Evolutionary conservation across 2,888 invertebrate species (phyloP).

Genomic region (Allolobophora icterica): DNA sequence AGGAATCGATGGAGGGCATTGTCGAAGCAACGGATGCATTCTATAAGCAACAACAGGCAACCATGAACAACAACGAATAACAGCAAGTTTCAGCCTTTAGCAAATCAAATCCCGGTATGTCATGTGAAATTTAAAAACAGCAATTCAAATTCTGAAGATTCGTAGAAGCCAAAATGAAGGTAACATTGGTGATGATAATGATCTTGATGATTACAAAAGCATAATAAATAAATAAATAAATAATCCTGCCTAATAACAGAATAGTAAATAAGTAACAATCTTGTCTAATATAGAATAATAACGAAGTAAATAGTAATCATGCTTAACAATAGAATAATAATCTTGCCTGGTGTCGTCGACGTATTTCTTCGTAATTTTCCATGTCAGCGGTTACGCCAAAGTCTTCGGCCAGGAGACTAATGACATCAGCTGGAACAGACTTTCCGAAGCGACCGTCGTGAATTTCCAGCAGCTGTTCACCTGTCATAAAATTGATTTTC

Average conservation of each 20-base stretch:
- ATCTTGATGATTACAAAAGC: not conserved
- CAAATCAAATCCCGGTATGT: not conserved
- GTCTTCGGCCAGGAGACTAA: conserved; percentile 50
- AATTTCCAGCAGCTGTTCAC: conserved; percentile 50
- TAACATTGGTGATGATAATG: not conserved
- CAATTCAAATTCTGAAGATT: not conserved
- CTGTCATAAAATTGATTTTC: conserved; percentile 44
- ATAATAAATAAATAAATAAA: not conserved
- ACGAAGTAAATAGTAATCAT: not conserved
- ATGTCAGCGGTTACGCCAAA: conserved; percentile 49
- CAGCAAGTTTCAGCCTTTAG: not conserved
- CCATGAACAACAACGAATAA: not conserved
- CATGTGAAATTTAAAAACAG: not conserved
- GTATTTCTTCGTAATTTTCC: conserved; percentile 33
- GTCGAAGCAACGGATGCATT: not conserved
- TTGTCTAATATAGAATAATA: not conserved
- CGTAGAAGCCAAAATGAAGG: no score
- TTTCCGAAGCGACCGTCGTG: conserved; percentile 55
- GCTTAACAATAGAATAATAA: not conserved
- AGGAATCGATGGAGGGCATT: not conserved
- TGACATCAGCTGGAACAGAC: conserved; percentile 52
- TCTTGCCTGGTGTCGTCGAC: conserved; percentile 22
- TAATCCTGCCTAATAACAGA: no score
- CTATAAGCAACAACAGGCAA: not conserved
- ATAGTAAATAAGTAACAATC: not conserved